Evolutionary conservation across 1,140 invertebrate species (phyloP), one percentile per base, ranked within the genome.

Genomic region (Portunus trituberculatus): DNA sequence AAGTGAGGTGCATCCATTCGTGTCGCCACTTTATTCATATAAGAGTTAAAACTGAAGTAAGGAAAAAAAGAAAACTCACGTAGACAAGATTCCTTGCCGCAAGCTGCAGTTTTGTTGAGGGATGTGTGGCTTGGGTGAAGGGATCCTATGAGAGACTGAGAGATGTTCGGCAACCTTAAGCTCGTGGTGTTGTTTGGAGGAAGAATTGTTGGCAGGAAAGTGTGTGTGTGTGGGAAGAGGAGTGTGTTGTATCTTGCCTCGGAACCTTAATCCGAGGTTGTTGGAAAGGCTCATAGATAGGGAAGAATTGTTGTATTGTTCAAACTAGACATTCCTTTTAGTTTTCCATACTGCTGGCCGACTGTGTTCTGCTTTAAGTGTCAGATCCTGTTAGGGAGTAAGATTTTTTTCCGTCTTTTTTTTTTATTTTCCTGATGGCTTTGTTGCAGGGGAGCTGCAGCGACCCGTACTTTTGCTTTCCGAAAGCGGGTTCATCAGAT

Each of bases 341-440:
- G 67, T 76, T 59, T 76, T 76, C 67, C 67, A 76, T 76, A 76
- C 67, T n/a, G 67, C 25, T 76, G 25, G 67, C 67, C 67, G 67
- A 7, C 67, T n/a, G 67, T 76, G 25, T 8, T 76, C 67, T 76
- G 67, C 67, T 76, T 76, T 76, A 76, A 76, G 67, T 76, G 67
- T 76, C 67, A 76, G 67, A 76, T 76, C 67, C 67, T 76, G 67
- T n/a, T n/a, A 76, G 16, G 67, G 67, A 76, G 67, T 76, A 76
- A 76, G 67, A 76, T n/a, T n/a, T n/a, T 76, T 76, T n/a, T n/a
- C 20, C 20, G 20, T n/a, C n/a, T n/a, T n/a, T n/a, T 76, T n/a
- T 76, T 76, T 76, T 76, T 76, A 25, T 76, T n/a, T 76, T 20
- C 67, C 67, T 76, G 67, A 76, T 76, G 67, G 67, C 67, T 76